phyloP scores from a whole-genome alignment of 2,113 vertebrate species.

The Sinocyclocheilus anshuiensis region DNA sequence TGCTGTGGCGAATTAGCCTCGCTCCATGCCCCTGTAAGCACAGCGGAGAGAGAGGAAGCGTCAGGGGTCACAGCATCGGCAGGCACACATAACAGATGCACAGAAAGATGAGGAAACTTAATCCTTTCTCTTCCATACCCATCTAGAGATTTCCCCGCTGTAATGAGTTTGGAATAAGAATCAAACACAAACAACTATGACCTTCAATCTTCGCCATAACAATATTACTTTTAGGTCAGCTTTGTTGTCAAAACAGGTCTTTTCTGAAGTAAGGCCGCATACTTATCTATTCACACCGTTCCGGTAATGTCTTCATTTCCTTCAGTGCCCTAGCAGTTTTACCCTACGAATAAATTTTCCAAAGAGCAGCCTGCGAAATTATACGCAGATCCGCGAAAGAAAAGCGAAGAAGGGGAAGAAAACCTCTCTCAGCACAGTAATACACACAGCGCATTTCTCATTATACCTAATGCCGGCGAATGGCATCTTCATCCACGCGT shows the following conservation, averaged over 20 bases:
- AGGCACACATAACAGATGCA: constrained; percentile 29
- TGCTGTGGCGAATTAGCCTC: constrained; percentile 44
- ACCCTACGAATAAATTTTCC: background rate
- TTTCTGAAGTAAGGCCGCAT: background rate
- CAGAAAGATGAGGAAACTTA: background rate
- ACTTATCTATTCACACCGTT: background rate
- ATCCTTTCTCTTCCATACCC: constrained; percentile 10
- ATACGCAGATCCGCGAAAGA: background rate
- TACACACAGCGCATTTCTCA: constrained; percentile 34
- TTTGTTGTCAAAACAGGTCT: constrained; percentile 2
- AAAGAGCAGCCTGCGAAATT: background rate
- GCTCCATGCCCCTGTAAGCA: constrained; percentile 41
- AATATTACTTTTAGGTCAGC: constrained; percentile 8
- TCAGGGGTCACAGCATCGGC: constrained; percentile 23
- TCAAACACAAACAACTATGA: background rate
- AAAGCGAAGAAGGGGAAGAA: background rate
- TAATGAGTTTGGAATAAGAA: constrained; percentile 31
- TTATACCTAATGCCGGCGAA: constrained; percentile 24
- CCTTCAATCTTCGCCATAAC: background rate
- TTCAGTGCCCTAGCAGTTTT: constrained; percentile 1
- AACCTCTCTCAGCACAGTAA: constrained; percentile 18
- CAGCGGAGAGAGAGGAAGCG: constrained; percentile 3
- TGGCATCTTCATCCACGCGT: constrained; percentile 16
- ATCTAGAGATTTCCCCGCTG: background rate
- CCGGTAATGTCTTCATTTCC: constrained; percentile 7